These are phyloP conservation scores for Lordiphosa mommai DNA, from an alignment of 1,140 invertebrate species.

Conservation along the genomic window DNA sequence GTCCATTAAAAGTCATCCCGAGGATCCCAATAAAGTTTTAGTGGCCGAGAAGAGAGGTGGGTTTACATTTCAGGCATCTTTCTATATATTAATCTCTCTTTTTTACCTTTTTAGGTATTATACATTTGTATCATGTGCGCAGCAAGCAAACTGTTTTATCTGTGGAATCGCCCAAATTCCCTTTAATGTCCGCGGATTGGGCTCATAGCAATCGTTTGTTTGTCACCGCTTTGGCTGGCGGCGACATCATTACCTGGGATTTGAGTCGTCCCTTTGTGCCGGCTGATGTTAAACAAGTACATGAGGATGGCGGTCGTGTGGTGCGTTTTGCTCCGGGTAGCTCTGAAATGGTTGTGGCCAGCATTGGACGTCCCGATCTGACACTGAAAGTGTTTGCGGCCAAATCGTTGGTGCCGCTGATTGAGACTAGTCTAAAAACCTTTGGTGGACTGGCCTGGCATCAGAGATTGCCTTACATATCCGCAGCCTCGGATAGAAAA, in stretches of 20 bases:
- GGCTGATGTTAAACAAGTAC: constrained; percentile 81
- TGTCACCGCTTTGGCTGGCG: constrained; percentile 83
- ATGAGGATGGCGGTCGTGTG: constrained; percentile 82
- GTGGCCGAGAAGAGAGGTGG: constrained; percentile 87
- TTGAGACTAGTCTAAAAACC: constrained; percentile 81
- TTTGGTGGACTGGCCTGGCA: constrained; percentile 84
- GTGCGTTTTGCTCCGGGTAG: constrained; percentile 82
- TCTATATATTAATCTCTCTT: too few relatives aligned
- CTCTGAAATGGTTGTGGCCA: constrained; percentile 82
- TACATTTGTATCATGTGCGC: constrained; percentile 87
- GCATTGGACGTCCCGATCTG: constrained; percentile 83
- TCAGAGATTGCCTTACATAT: constrained; percentile 83
- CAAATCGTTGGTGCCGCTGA: constrained; percentile 81
- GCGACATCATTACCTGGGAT: constrained; percentile 85
- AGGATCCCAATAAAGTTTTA: constrained; percentile 87
- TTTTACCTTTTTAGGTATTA: constrained; percentile 67
- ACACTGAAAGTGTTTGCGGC: constrained; percentile 83
- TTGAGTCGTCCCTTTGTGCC: constrained; percentile 83
- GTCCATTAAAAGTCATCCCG: constrained; percentile 85
- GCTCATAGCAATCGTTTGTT: constrained; percentile 82
- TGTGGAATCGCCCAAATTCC: constrained; percentile 83
- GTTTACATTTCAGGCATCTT: too few relatives aligned
- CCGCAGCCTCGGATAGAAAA: constrained; percentile 83
- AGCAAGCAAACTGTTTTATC: constrained; percentile 86
- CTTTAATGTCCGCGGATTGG: constrained; percentile 87